Evolutionary conservation across 2,888 invertebrate genomes (phyloP).

Genomic region (Myopa tessellatipennis): DNA sequence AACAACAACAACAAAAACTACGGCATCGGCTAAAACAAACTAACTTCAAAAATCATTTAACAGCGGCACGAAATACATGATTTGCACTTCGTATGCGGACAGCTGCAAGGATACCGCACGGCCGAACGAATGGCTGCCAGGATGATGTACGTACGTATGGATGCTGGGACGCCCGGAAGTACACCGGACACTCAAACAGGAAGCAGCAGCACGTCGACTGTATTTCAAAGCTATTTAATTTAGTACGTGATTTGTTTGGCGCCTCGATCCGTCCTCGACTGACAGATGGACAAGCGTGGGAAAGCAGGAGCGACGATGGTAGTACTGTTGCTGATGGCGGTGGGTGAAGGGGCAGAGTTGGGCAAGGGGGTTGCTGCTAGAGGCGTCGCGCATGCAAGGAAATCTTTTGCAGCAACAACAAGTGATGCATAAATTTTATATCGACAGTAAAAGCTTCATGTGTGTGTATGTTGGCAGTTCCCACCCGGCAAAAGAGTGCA

Average conservation of each 20-base stretch:
- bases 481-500: no score
- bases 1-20: background rate
- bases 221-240: slow-evolving; percentile 41
- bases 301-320: background rate
- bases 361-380: background rate
- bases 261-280: slow-evolving; percentile 7
- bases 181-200: slow-evolving; percentile 21
- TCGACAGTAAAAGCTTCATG: background rate
- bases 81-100: slow-evolving; percentile 20
- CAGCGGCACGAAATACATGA: slow-evolving; percentile 19
- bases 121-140: background rate
- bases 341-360: background rate
- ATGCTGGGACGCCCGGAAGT: background rate
- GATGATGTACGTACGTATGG: background rate
- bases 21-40: background rate
- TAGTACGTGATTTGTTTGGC: slow-evolving; percentile 43
- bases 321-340: background rate
- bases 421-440: slow-evolving; percentile 10
- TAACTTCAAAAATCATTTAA: slow-evolving; percentile 32
- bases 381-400: background rate
- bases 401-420: background rate
- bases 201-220: slow-evolving; percentile 23
- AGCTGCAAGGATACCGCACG: background rate
- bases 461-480: background rate
- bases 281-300: background rate